Conservation (phyloP, 2,113 vertebrate genomes). For the Pelecanoides urinatrix region DNA sequence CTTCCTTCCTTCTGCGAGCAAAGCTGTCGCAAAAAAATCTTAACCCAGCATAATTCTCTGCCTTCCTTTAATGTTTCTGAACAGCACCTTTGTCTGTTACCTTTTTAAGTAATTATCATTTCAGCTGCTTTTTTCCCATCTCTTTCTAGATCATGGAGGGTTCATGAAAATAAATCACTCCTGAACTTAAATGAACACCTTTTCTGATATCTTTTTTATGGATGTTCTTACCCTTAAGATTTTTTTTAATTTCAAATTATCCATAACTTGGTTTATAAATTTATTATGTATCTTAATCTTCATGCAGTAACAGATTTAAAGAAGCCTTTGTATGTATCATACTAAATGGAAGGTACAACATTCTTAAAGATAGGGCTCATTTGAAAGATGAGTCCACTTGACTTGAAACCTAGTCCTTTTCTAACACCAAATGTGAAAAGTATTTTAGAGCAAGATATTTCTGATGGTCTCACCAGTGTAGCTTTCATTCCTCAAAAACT, state of each 20-base stretch:
- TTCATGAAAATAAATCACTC: not conserved
- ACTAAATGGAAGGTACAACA: not conserved
- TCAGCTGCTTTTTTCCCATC: not conserved
- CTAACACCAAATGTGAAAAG: not conserved
- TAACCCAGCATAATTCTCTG: slow-evolving; percentile 30
- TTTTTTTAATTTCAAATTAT: not conserved
- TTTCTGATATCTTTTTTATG: not conserved
- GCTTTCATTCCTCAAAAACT: not conserved
- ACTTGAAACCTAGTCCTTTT: not conserved
- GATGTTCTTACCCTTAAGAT: not conserved
- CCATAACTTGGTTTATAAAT: not conserved
- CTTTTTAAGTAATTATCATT: slow-evolving; percentile 42
- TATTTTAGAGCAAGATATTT: not conserved
- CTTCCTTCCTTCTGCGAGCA: slow-evolving; percentile 32
- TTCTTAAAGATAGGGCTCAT: not conserved
- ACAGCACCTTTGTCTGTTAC: not conserved
- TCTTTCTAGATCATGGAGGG: not conserved
- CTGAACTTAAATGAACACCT: not conserved
- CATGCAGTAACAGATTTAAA: not conserved
- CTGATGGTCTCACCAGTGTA: not conserved
- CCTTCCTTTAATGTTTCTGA: not conserved
- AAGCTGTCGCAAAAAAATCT: slow-evolving; percentile 22
- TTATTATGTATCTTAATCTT: not conserved
- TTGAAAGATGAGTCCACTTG: not conserved
- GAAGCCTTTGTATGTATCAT: not conserved